Conservation (phyloP, 2,797 vertebrate species). For the Catamblyrhynchus diadema region DNA sequence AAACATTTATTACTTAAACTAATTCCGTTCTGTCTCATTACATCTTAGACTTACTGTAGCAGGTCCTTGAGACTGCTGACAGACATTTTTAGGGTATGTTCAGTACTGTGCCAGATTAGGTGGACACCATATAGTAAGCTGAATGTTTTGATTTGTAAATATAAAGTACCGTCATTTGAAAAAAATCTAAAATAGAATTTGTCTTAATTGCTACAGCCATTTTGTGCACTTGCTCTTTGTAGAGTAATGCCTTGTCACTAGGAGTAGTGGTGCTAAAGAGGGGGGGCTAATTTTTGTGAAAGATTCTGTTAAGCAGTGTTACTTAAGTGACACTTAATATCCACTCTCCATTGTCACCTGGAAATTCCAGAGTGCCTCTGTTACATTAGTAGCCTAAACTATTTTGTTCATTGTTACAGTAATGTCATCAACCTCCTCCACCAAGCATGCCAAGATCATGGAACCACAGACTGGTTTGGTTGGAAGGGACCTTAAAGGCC, state of each 20-base stretch:
- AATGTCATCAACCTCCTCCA: not conserved
- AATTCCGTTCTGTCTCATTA: slow-evolving; percentile 70
- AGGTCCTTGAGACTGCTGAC: not conserved
- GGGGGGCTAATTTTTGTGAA: not conserved
- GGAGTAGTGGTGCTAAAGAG: not conserved
- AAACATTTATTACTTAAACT: slow-evolving; percentile 87
- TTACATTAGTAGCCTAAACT: not conserved
- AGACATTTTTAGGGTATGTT: not conserved
- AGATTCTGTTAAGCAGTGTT: not conserved
- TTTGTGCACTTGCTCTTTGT: not conserved
- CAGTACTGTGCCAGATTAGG: not conserved
- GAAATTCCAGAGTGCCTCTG: not conserved
- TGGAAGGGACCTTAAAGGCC: not conserved
- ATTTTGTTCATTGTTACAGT: not conserved
- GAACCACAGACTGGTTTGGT: not conserved
- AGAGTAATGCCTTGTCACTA: not conserved
- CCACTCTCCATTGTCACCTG: not conserved
- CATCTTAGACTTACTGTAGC: slow-evolving; percentile 39
- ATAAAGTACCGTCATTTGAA: not conserved
- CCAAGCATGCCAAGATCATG: not conserved
- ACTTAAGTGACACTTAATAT: not conserved
- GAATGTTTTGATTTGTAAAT: not conserved
- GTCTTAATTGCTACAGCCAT: not conserved
- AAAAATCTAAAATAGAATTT: not conserved
- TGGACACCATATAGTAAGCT: not conserved